phyloP scores from a whole-genome alignment of 2,888 invertebrate genomes.

The Agrotis ipsilon region DNA sequence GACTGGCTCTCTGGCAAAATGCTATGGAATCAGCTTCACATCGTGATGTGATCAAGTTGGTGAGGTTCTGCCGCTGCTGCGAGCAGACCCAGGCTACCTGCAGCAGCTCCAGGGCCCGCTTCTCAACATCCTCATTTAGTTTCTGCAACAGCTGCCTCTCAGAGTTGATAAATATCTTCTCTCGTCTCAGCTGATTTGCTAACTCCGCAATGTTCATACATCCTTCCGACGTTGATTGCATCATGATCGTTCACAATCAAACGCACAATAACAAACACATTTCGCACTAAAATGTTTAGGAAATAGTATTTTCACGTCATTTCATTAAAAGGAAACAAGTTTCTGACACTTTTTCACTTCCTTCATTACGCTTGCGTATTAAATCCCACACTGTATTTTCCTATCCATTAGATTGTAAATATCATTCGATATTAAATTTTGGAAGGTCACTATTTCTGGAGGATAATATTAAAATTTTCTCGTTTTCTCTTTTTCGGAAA shows the following conservation, averaged over 20 bases:
- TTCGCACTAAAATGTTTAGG: conserved; percentile 64
- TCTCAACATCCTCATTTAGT: conserved; percentile 94
- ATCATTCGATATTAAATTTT: conserved; percentile 43
- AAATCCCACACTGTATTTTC: conserved; percentile 28
- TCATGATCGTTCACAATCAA: conserved; percentile 77
- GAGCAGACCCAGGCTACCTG: conserved; percentile 97
- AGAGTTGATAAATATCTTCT: conserved; percentile 96
- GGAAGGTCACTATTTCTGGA: conserved; percentile 33
- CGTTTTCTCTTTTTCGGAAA: conserved; percentile 67
- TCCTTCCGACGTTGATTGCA: conserved; percentile 88
- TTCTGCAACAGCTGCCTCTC: conserved; percentile 96
- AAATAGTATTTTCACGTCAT: conserved; percentile 76
- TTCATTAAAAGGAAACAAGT: conserved; percentile 72
- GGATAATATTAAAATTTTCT: conserved; percentile 39
- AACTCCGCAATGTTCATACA: conserved; percentile 89
- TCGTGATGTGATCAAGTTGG: conserved; percentile 94
- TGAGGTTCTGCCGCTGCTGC: conserved; percentile 96
- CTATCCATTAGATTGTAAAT: conserved; percentile 44
- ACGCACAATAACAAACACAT: conserved; percentile 71
- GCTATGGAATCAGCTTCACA: conserved; percentile 94
- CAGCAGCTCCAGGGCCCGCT: conserved; percentile 89
- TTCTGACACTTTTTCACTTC: conserved; percentile 73
- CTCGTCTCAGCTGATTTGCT: conserved; percentile 94
- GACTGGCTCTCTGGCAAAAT: conserved; percentile 93
- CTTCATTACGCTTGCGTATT: conserved; percentile 56